Base-by-base conservation (phyloP, 2,888 invertebrate species). In the Sycophila texana region DNA sequence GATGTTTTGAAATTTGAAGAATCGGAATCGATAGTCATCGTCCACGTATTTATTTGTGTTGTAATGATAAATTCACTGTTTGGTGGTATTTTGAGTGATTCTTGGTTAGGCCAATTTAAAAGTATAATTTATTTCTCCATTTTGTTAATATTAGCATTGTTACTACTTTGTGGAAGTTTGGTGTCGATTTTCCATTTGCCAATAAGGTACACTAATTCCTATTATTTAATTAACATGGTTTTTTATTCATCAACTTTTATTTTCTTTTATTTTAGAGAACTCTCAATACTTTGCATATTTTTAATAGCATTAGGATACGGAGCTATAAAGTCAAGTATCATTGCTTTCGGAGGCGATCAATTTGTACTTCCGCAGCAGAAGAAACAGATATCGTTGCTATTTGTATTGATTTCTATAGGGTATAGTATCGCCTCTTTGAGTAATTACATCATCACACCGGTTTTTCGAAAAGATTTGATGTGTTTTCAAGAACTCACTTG, bases 271-370 rank as follows among this genome's bases (percentile, higher is more conserved):
- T 89, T 55, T 91, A 95, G 95, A 84, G 90, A 91, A 84, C 92
- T 93, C 71, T n/a, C n/a, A n/a, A 26, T 26, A 1, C 26, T 2
- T 26, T 26, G 26, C 26, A 26, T 96, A n/a, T 84, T 95, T 0
- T 89, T 96, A 22, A 96, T 98, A 85, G 97, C 97, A 0, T 86
- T 98, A 16, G 98, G 98, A 0, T 97, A 97, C 0, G 98, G 98
- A n/a, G n/a, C n/a, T n/a, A n/a, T n/a, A 2, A 98, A 98, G 0
- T 98, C 98, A 85, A 98, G 98, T 87, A 98, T 98, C 0, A 93
- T 97, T 0, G 97, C 98, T 0, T 98, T 99, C 89, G 98, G 98
- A 0, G 98, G 98, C 0, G 98, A 99, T 89, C 98, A 98, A 91
- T 98, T 98, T 90, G 92, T 93, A 65, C 84, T 96, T 65, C 96